Percentiles rank a stretch among this genome's conserved stretches.
Conservation (phyloP, 2,113 vertebrate genomes). For the Terrapene triunguis region DNA sequence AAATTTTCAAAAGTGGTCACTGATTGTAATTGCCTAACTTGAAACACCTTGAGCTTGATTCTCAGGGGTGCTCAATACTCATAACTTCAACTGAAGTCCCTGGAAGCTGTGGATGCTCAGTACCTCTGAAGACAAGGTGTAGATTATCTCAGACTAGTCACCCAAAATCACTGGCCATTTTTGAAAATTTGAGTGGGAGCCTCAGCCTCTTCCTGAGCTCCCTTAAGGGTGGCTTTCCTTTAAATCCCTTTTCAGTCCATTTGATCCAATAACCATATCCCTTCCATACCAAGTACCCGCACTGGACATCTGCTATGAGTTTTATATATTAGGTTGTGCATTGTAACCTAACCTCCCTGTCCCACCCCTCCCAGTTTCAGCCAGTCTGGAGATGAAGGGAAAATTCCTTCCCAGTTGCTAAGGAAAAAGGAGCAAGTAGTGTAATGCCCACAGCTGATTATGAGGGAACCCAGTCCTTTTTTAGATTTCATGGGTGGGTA, state of each 20-base stretch:
- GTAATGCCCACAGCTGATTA: neutral
- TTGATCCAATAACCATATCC: neutral
- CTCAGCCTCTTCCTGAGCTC: neutral
- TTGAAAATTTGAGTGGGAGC: neutral
- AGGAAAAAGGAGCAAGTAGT: neutral
- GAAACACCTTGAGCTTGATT: neutral
- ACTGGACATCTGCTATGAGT: neutral
- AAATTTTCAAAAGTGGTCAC: neutral
- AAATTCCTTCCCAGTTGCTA: neutral
- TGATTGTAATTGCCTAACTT: neutral
- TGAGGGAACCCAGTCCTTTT: neutral
- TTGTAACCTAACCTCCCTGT: slow-evolving; percentile 20
- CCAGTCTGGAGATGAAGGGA: neutral
- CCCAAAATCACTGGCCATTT: slow-evolving; percentile 1
- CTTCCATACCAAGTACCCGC: neutral
- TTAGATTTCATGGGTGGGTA: neutral
- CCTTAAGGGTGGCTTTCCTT: neutral
- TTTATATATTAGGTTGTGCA: slow-evolving; percentile 4
- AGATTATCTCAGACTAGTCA: neutral
- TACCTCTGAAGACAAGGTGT: slow-evolving; percentile 44
- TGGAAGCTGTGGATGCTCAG: neutral
- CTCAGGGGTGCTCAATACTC: neutral
- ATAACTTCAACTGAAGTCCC: neutral
- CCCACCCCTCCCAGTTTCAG: neutral
- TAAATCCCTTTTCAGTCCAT: neutral